Percentiles rank a stretch among this genome's conserved stretches.
Conservation (phyloP, 2,888 invertebrate genomes). For the Lomographa bimaculata region DNA sequence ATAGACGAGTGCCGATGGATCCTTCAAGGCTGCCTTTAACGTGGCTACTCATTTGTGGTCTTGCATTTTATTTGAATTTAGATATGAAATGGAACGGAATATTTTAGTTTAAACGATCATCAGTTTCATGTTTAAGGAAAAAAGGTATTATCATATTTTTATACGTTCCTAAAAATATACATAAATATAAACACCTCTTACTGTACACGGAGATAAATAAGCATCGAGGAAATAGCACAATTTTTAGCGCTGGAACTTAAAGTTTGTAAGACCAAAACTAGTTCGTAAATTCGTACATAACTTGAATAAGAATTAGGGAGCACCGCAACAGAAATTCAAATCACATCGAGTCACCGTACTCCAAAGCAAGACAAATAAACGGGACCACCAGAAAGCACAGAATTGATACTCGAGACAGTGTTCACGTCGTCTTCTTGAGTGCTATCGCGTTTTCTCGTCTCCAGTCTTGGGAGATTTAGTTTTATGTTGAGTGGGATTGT, state of each 20-base stretch:
- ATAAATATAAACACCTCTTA: too few relatives aligned
- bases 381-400: slow-evolving; percentile 36
- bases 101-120: too few relatives aligned
- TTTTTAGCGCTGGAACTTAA: too few relatives aligned
- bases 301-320: slow-evolving; percentile 4
- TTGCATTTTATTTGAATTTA: slow-evolving; percentile 16
- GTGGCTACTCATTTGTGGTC: slow-evolving; percentile 24
- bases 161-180: too few relatives aligned
- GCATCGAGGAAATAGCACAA: too few relatives aligned
- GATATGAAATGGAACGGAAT: too few relatives aligned
- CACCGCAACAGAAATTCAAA: slow-evolving; percentile 16
- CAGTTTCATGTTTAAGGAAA: too few relatives aligned
- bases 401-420: slow-evolving; percentile 50
- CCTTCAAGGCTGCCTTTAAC: slow-evolving; percentile 28
- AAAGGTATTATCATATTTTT: too few relatives aligned
- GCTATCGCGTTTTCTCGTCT: slow-evolving; percentile 58
- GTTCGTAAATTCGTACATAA: neutral
- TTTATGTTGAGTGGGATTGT: slow-evolving; percentile 70
- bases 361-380: slow-evolving; percentile 29
- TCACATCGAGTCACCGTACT: slow-evolving; percentile 20
- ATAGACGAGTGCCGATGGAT: slow-evolving; percentile 64
- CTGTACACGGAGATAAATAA: too few relatives aligned
- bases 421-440: slow-evolving; percentile 54
- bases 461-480: slow-evolving; percentile 61
- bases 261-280: too few relatives aligned